Base-by-base conservation (phyloP, 2,113 vertebrate genomes). In the Megaceryle torquata region DNA sequence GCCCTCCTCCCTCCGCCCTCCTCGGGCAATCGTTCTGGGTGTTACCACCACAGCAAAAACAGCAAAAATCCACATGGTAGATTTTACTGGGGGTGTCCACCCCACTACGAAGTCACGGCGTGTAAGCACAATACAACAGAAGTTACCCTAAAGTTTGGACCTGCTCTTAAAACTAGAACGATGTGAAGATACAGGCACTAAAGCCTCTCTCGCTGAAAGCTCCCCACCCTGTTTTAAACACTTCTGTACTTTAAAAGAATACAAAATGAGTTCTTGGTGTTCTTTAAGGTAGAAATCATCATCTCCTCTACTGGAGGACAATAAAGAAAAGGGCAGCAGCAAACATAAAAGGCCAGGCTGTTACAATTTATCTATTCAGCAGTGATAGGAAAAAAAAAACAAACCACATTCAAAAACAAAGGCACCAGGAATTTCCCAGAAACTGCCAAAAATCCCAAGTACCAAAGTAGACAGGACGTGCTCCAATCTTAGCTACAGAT, bases 81-180 rank as follows among this genome's bases (percentile, higher is more conserved):
- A 15, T 31, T 61, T 10, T 13, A 21, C 14, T 2, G 17, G 54
- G 46, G 56, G 26, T 21, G 60, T 65, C 20, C 6, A 56, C n/a
- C 11, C 59, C 5, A 1, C 7, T 2, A 11, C 59, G 15, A 13
- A 65, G 33, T 15, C 41, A 24, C 0, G 4, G 41, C 11, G 18
- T 2, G 1, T 5, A 43, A 67, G 26, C 53, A 50, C 31, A 86
- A 6, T 5, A 9, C 9, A 31, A 39, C 44, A 75, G 51, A 69
- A 75, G 48, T 13, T 3, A 67, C 33, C 31, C 25, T 48, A 1
- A 35, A 28, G 43, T 46, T 41, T 48, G 28, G 46, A 31, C 12
- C 9, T 51, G 17, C 22, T 57, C 43, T 35, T 33, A 46, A 44
- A 69, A 37, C 9, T 4, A 26, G 46, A 57, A 31, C 9, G 19